phyloP scores from a whole-genome alignment of 2,888 invertebrate genomes.

The Nycteola revayana region DNA sequence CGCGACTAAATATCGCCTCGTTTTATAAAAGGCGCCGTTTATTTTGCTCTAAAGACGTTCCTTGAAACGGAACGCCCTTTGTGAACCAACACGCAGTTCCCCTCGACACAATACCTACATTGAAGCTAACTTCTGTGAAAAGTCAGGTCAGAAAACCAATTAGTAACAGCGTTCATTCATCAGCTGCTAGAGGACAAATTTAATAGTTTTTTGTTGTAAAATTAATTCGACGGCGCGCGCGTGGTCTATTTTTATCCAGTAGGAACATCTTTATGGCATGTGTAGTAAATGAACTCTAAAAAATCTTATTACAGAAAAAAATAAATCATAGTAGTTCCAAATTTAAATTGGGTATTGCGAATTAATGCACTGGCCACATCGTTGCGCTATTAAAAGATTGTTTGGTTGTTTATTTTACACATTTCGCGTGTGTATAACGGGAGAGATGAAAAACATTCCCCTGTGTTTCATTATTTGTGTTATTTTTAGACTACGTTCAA shows the following conservation, averaged over 20 bases:
- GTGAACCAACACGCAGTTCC: constrained; percentile 51
- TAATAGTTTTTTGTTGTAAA: constrained; percentile 25
- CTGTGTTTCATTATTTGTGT: constrained; percentile 78
- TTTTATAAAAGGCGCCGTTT: constrained; percentile 67
- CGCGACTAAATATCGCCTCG: constrained; percentile 57
- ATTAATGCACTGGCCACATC: constrained; percentile 73
- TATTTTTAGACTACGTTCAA: constrained; percentile 77
- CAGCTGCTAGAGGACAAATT: constrained; percentile 46
- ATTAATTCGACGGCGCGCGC: constrained; percentile 45
- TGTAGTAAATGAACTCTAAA: constrained; percentile 48
- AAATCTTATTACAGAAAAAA: constrained; percentile 48
- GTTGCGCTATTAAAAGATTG: constrained; percentile 75
- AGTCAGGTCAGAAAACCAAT: constrained; percentile 60
- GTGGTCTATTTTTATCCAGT: constrained; percentile 46
- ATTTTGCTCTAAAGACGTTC: constrained; percentile 61
- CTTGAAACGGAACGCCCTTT: constrained; percentile 71
- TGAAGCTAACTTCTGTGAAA: constrained; percentile 49
- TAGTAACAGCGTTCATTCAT: constrained; percentile 54
- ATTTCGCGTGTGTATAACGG: constrained; percentile 77
- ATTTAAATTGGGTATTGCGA: constrained; percentile 66
- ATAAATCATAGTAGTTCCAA: constrained; percentile 70
- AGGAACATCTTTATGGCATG: constrained; percentile 57
- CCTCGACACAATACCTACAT: constrained; percentile 43
- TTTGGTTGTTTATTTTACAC: constrained; percentile 80
- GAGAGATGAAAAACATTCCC: constrained; percentile 81